Evolutionary conservation across 2,113 vertebrate species (phyloP), one percentile per base, ranked within the genome.

Genomic region (Phalacrocorax pelagicus): DNA sequence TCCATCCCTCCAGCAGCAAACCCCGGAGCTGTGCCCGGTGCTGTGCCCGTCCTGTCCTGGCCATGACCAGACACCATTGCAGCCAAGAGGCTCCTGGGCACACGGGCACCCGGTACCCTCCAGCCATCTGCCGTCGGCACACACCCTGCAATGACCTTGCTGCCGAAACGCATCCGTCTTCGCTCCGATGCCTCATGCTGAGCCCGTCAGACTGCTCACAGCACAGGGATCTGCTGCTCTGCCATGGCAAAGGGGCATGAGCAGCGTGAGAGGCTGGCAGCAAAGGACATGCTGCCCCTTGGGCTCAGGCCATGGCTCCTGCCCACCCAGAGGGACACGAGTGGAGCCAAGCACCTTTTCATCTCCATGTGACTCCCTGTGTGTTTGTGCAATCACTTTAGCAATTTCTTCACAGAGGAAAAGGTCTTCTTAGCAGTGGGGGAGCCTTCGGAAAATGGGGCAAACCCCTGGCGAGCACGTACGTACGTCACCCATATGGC

Each of bases 11-110:
- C 57, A 2, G 78, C 78, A 47, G 47, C n/a, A 30, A 22, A 14
- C 19, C 78, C 69, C 16, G 0, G 71, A n/a, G 66, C 67, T 3
- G 13, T 17, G 75, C 78, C 69, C 16, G 0, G 71, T 32, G 66
- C 67, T 3, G 13, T 17, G 75, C 62, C 80, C 5, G 19, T 19
- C 87, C 92, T 9, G 0, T 32, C 63, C 47, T 51, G 71, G 61
- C 72, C 36, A 0, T 0, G 1, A 3, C 18, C 9, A 0, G 19
- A 40, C n/a, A 51, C 32, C 17, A 1, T 22, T 5, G 27, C 36
- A 54, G 58, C 21, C 12, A 1, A 73, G 23, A 52, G 18, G 77
- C 58, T 49, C 34, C 17, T 5, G 4, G 44, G 74, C 66, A 30
- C 42, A 15, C 2, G 6, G 81, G 36, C 42, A 67, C 51, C 20